Percentiles rank a stretch among this genome's conserved stretches.
phyloP scores from a whole-genome alignment of 2,113 vertebrate genomes.

The Spea multiplicata region DNA sequence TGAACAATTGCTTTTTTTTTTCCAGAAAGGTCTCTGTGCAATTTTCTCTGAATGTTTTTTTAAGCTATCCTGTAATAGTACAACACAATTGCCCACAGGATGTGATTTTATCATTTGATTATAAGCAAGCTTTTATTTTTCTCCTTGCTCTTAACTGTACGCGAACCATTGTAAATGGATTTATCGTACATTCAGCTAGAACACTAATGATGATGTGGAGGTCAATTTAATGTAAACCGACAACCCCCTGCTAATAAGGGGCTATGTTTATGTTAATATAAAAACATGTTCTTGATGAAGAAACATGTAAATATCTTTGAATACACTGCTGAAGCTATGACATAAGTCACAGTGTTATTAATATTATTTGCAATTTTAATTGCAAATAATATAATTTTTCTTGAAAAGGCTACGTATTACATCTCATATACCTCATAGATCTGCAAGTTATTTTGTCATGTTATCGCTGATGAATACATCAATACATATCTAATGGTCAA shows the following conservation, averaged over 20 bases:
- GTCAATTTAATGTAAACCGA: constrained; percentile 23
- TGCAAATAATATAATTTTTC: too few relatives aligned
- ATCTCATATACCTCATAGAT: too few relatives aligned
- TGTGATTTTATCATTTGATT: constrained; percentile 74
- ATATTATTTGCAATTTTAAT: too few relatives aligned
- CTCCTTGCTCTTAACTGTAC: constrained; percentile 58
- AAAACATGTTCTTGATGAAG: background rate
- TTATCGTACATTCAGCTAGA: constrained; percentile 32
- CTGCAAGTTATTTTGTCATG: too few relatives aligned
- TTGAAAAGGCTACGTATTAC: too few relatives aligned
- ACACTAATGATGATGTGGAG: constrained; percentile 20
- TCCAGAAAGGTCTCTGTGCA: constrained; percentile 58
- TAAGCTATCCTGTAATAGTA: constrained; percentile 67
- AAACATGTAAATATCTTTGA: background rate
- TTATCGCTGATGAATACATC: too few relatives aligned
- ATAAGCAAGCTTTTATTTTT: constrained; percentile 56
- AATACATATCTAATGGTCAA: too few relatives aligned
- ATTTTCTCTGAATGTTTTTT: constrained; percentile 65
- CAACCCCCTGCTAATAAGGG: constrained; percentile 27
- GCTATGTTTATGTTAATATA: constrained; percentile 8
- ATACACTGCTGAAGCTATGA: background rate
- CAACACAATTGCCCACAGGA: constrained; percentile 72
- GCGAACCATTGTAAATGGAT: constrained; percentile 50
- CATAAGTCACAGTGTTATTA: background rate
- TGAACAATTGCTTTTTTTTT: constrained; percentile 55